phyloP scores from a whole-genome alignment of 1,140 invertebrate genomes.

The Dendroctonus ponderosae region DNA sequence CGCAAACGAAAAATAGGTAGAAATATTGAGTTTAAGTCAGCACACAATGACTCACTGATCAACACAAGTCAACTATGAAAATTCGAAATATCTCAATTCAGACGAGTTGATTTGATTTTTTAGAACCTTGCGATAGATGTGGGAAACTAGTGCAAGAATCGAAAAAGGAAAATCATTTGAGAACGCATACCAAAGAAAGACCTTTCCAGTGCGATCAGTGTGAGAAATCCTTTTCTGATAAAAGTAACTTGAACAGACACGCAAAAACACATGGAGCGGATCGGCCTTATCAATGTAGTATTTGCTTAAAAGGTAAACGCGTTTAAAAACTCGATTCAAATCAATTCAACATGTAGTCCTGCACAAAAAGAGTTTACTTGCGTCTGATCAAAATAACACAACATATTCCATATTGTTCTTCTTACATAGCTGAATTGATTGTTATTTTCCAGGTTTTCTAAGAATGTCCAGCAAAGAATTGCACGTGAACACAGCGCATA shows the following conservation, averaged over 20 bases:
- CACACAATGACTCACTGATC: no score
- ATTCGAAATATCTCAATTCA: no score
- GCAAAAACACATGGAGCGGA: conserved; percentile 61
- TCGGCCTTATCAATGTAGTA: conserved; percentile 10
- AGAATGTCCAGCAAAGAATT: conserved; percentile 17
- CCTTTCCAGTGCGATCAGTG: conserved; percentile 44
- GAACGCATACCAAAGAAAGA: conserved; percentile 44
- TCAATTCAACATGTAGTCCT: neutral
- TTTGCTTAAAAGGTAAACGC: conserved; percentile 19
- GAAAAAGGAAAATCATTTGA: conserved; percentile 27
- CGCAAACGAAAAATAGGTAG: no score
- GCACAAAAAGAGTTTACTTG: neutral
- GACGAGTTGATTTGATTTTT: no score
- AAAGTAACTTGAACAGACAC: conserved; percentile 46
- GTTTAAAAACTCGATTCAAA: neutral
- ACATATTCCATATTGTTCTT: no score
- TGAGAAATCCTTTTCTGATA: conserved; percentile 34
- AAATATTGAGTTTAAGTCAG: no score
- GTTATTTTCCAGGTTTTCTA: conserved; percentile 11
- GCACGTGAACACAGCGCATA: conserved; percentile 14
- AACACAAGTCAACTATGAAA: no score
- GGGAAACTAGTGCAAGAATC: no score
- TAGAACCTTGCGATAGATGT: no score
- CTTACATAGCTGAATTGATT: no score
- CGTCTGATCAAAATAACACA: neutral